Base-by-base conservation (phyloP, 2,888 invertebrate species). In the Philaethria dido region DNA sequence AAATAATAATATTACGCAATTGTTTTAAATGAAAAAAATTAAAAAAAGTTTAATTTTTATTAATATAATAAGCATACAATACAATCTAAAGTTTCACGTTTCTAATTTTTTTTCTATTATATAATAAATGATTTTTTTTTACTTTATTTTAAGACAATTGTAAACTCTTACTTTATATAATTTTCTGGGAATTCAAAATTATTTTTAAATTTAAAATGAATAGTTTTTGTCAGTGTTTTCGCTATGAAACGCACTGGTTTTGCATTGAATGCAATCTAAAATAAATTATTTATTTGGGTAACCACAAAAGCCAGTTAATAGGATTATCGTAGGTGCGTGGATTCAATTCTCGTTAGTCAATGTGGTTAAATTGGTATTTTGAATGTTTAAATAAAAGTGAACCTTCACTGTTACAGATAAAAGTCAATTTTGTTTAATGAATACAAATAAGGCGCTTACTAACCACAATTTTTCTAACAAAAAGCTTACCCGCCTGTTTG, bases 261-360 rank as follows among this genome's bases (percentile, higher is more conserved):
- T 71, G 80, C 81, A 83, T 82, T 82, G 79, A 82, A 86, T 79
- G 75, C 76, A 80, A 87, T 88, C 78, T 84, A 84, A 89, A 88
- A 86, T 89, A 85, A 89, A 87, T 88, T 86, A 86, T 87, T 88
- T 89, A 86, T 88, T 89, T 87, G 81, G 83, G 82, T 80, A 83
- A 82, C 81, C 81, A 88, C 87, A 90, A 89, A 85, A 79, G 78
- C 71, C 76, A 77, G 82, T 79, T 90, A 89, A 91, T 90, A 90
- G 89, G 89, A 91, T 91, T 90, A 91, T 78, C 73, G 74, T 71
- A 80, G 79, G 80, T 84, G 85, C 84, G 88, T 88, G 89, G 88
- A 88, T 87, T 87, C 85, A 80, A 83, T 78, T 85, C 87, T 83
- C 78, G 73, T 71, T 72, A 66, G 64, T 69, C 59, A 66, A 62